These are phyloP conservation scores for Heliconius aoede DNA, from an alignment of 2,888 invertebrate genomes.

Conservation along the genomic window DNA sequence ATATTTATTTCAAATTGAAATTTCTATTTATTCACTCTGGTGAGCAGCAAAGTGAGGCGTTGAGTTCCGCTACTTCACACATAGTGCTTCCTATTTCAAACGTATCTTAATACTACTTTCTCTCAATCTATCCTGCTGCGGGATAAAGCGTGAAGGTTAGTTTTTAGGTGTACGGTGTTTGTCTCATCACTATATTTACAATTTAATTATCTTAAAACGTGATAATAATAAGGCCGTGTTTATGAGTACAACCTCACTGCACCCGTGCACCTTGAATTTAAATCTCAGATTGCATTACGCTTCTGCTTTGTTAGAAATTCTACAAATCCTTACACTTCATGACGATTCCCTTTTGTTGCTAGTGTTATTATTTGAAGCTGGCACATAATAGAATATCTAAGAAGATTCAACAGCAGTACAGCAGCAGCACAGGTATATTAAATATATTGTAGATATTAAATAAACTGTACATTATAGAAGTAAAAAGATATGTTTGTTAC, in stretches of 20 bases:
- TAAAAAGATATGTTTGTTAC: no score
- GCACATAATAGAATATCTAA: conserved; percentile 49
- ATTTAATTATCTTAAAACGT: not conserved
- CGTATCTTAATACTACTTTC: no score
- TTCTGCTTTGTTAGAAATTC: conserved; percentile 62
- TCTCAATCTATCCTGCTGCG: not conserved
- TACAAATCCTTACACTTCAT: conserved; percentile 72
- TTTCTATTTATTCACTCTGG: no score
- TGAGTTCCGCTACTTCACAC: no score
- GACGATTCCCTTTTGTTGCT: conserved; percentile 75
- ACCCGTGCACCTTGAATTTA: conserved; percentile 60
- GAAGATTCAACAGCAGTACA: not conserved
- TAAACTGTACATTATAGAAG: not conserved
- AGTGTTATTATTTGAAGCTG: conserved; percentile 69
- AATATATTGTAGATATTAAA: not conserved
- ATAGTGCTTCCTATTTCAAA: no score
- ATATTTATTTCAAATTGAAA: no score
- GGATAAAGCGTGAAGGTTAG: no score
- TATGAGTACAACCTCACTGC: conserved; percentile 9
- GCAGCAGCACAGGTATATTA: not conserved
- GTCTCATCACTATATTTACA: not conserved
- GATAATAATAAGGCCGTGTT: not conserved
- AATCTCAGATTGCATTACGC: conserved; percentile 66
- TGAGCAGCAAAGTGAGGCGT: no score
- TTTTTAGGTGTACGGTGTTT: not conserved